Base-by-base conservation (phyloP, 2,113 vertebrate genomes). In the Probosciger aterrimus region DNA sequence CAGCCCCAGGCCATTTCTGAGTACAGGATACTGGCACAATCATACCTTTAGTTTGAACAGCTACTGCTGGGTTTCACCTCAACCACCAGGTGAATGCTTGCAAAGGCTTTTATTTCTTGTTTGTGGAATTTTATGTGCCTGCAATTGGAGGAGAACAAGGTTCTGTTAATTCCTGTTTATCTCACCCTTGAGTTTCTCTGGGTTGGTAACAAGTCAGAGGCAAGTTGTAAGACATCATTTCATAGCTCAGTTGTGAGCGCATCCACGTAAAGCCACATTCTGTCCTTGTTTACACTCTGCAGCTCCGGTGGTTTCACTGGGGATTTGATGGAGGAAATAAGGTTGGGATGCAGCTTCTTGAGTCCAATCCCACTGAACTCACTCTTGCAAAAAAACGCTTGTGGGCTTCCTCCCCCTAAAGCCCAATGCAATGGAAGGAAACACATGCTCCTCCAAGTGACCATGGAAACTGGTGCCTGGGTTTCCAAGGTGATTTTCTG, bases 401-500 rank as follows among this genome's bases (percentile, higher is more conserved):
- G 15, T 76, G 68, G 30, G 14, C 52, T 91, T 92, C 82, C 52
- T 88, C 11, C 64, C 91, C 44, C 35, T 55, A 80, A 79, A 88
- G 77, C 27, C 35, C 50, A 70, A 46, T 4, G 52, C 49, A 71
- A 88, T 60, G 79, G 86, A 92, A 94, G 74, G 60, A 92, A 97
- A 70, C 68, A 41, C 76, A 68, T 35, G 55, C 28, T 88, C 7
- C 31, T 90, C 53, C 44, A 95, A 95, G 97, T 96, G 95, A 90
- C 95, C 95, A 97, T 96, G 94, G 97, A 86, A 97, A 97, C 97
- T 82, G 81, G 75, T 76, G 76, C 65, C 78, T 95, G 80, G 60
- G 96, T 97, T 97, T 96, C 96, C 97, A 97, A 95, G 96, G 96
- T 91, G 94, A 97, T 97, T 97, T 91, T 81, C 86, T 96, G 95